Evolutionary conservation across 2,888 invertebrate species (phyloP).

Genomic region (Meiosimyza platycephala): DNA sequence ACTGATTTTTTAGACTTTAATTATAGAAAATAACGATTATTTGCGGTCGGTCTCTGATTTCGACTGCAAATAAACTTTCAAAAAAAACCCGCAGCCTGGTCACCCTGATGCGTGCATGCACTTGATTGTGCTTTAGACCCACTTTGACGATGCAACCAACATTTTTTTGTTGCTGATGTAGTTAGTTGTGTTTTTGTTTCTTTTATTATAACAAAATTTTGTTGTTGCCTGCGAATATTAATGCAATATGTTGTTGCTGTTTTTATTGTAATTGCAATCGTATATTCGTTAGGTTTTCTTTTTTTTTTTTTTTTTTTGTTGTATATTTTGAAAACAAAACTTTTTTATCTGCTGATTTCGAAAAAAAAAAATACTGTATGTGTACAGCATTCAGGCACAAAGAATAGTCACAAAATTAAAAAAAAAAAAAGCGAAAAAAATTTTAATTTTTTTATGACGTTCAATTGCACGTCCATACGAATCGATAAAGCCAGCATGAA

Average conservation of each 20-base stretch:
- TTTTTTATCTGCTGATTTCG: slow-evolving; percentile 27
- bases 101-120: slow-evolving; percentile 1
- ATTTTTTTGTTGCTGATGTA: slow-evolving; percentile 41
- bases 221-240: background rate
- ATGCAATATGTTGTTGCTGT: slow-evolving; percentile 30
- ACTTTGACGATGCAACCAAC: slow-evolving; percentile 4
- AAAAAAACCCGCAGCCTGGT: background rate
- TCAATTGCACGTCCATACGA: slow-evolving; percentile 33
- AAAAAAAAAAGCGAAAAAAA: slow-evolving; percentile 9
- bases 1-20: too few species aligned
- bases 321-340: slow-evolving; percentile 13
- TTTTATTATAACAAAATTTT: background rate
- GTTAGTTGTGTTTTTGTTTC: slow-evolving; percentile 15
- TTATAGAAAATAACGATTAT: too few species aligned
- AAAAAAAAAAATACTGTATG: background rate
- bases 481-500: slow-evolving; percentile 24
- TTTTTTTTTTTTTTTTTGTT: slow-evolving; percentile 15
- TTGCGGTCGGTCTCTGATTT: too few species aligned
- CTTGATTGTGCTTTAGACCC: slow-evolving; percentile 21
- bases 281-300: background rate
- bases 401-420: slow-evolving; percentile 13
- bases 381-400: slow-evolving; percentile 1
- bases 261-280: slow-evolving; percentile 6
- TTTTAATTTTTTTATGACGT: slow-evolving; percentile 34
- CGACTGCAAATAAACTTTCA: too few species aligned